Evolutionary conservation across 2,113 vertebrate genomes (phyloP).

Genomic region (Ictalurus furcatus): DNA sequence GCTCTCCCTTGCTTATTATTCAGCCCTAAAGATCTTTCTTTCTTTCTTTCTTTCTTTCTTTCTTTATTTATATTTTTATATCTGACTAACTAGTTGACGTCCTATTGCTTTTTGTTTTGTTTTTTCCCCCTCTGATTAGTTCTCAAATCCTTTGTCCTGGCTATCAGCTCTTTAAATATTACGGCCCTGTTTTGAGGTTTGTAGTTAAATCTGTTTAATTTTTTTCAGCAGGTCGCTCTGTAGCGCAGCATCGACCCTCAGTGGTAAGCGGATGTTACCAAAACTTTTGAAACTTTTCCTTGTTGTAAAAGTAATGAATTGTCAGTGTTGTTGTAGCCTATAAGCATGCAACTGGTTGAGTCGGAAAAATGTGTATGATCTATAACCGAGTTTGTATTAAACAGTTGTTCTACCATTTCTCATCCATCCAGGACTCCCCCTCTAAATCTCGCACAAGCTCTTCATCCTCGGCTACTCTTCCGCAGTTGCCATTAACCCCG

Average conservation of each 20-base stretch:
- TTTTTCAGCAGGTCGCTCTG: slow-evolving; percentile 26
- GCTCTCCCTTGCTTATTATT: background rate
- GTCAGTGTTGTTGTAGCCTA: background rate
- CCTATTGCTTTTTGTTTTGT: background rate
- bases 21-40: background rate
- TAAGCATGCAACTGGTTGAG: background rate
- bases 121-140: background rate
- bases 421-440: slow-evolving; percentile 62
- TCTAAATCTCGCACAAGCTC: slow-evolving; percentile 61
- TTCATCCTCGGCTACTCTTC: slow-evolving; percentile 52
- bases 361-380: background rate
- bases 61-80: background rate
- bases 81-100: background rate
- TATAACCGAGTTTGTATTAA: background rate
- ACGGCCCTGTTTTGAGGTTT: background rate
- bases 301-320: background rate
- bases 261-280: slow-evolving; percentile 34
- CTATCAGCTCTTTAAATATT: background rate
- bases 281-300: background rate
- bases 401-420: background rate
- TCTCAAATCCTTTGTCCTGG: background rate
- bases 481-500: slow-evolving; percentile 73
- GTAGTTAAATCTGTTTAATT: slow-evolving; percentile 3
- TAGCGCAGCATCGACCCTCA: slow-evolving; percentile 41
- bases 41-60: too few relatives aligned